Percentiles rank a stretch among this genome's conserved stretches.
phyloP scores from a whole-genome alignment of 92 coral and sea anemone species.

The Parazoanthus darwini region DNA sequence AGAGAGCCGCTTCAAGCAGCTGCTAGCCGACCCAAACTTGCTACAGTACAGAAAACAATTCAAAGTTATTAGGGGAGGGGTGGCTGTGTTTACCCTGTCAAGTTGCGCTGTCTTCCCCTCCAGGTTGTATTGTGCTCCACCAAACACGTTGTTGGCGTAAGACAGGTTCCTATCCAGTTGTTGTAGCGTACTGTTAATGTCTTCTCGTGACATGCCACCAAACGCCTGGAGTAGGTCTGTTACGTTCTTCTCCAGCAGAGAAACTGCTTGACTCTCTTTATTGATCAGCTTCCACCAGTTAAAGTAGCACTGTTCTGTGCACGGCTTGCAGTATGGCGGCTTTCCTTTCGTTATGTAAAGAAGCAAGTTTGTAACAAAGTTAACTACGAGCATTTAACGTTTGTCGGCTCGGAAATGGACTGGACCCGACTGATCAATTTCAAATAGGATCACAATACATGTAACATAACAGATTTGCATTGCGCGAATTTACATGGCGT shows the following conservation, averaged over 20 bases:
- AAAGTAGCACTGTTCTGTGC: conserved; percentile 78
- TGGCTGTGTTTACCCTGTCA: conserved; percentile 55
- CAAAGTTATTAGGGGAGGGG: background rate
- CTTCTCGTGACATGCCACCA: conserved; percentile 80
- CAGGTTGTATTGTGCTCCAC: conserved; percentile 72
- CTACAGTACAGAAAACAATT: background rate
- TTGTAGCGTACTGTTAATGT: conserved; percentile 71
- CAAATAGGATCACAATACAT: no score
- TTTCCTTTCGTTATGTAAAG: conserved; percentile 44
- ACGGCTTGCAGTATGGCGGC: conserved; percentile 74
- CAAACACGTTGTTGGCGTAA: conserved; percentile 69
- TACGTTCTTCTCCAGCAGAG: conserved; percentile 61
- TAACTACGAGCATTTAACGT: background rate
- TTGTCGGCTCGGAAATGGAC: background rate
- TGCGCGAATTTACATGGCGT: no score
- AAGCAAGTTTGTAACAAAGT: background rate
- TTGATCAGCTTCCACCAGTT: conserved; percentile 84
- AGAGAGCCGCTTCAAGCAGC: no score
- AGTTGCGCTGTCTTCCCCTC: conserved; percentile 68
- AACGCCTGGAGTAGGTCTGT: conserved; percentile 75
- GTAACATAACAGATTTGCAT: no score
- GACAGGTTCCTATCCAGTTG: conserved; percentile 69
- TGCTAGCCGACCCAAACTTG: no score
- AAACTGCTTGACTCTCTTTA: conserved; percentile 62
- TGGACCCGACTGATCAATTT: background rate